These are phyloP conservation scores for Mastacembelus armatus DNA, from an alignment of 2,797 vertebrate species.

Conservation along the genomic window DNA sequence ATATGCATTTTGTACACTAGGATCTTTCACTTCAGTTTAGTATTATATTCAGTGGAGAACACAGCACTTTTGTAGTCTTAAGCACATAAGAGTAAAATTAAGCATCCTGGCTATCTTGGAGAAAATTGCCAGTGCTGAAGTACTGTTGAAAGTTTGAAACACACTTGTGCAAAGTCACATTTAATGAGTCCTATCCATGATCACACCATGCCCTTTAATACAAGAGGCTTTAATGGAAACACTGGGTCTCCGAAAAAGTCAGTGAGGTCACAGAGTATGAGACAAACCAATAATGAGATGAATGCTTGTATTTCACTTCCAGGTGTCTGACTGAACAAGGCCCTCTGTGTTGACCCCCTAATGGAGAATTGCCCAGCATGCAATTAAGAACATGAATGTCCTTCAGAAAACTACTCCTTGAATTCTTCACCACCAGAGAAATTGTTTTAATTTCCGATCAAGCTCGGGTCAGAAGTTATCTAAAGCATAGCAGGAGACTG, in stretches of 20 bases:
- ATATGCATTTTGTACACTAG: background rate
- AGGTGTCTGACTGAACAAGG: constrained; percentile 51
- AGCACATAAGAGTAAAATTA: background rate
- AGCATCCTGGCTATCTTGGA: background rate
- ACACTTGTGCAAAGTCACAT: constrained; percentile 27
- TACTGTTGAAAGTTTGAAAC: constrained; percentile 4
- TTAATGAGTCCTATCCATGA: constrained; percentile 22
- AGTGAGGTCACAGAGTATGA: constrained; percentile 39
- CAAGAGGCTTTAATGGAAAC: constrained; percentile 9
- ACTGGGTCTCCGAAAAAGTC: constrained; percentile 17
- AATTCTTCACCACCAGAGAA: constrained; percentile 52
- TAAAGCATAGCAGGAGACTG: constrained; percentile 64
- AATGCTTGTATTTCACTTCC: constrained; percentile 50
- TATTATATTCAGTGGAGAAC: background rate
- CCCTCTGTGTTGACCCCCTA: constrained; percentile 44
- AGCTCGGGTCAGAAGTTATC: constrained; percentile 74
- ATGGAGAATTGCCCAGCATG: constrained; percentile 45
- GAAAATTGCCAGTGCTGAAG: background rate
- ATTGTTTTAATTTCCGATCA: constrained; percentile 73
- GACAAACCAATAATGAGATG: constrained; percentile 43
- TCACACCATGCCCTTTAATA: constrained; percentile 7
- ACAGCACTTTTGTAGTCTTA: background rate
- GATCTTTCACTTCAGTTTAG: background rate
- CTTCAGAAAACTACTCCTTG: constrained; percentile 67
- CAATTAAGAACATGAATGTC: constrained; percentile 72